Conservation (phyloP, 2,113 vertebrate genomes). For the Pardalotus punctatus region DNA sequence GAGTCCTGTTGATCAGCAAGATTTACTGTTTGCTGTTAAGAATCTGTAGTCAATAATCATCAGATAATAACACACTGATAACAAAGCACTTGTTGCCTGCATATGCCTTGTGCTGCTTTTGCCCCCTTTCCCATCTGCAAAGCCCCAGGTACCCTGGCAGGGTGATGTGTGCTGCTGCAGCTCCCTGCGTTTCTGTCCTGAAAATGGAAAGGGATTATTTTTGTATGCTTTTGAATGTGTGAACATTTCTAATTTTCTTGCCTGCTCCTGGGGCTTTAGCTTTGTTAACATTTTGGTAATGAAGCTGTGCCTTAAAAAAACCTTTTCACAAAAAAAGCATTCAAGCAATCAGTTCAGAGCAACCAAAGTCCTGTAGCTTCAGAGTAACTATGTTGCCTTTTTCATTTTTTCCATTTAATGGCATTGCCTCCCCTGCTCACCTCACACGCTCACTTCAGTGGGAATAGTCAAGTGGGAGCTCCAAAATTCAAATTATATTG, state of each 20-base stretch:
- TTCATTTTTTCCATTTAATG: background rate
- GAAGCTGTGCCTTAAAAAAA: conserved; percentile 5
- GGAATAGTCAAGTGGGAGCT: conserved; percentile 6
- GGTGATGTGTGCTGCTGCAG: background rate
- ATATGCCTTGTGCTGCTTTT: background rate
- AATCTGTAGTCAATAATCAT: background rate
- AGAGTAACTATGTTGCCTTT: background rate
- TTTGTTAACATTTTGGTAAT: conserved; percentile 48
- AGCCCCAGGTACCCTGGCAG: background rate
- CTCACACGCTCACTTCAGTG: background rate
- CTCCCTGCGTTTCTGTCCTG: background rate
- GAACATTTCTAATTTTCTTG: conserved; percentile 51
- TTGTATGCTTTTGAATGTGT: background rate
- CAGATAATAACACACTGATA: conserved; percentile 32
- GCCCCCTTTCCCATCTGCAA: background rate
- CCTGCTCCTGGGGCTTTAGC: background rate
- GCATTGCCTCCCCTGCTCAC: background rate
- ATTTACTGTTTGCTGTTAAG: conserved; percentile 10
- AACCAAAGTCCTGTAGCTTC: background rate
- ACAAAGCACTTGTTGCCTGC: background rate
- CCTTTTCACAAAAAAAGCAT: background rate
- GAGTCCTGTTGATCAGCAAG: background rate
- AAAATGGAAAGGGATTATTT: conserved; percentile 5
- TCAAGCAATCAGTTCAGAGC: background rate
- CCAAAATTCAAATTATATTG: background rate